Evolutionary conservation across 2,888 invertebrate species (phyloP).

Genomic region (Lycaena phlaeas): DNA sequence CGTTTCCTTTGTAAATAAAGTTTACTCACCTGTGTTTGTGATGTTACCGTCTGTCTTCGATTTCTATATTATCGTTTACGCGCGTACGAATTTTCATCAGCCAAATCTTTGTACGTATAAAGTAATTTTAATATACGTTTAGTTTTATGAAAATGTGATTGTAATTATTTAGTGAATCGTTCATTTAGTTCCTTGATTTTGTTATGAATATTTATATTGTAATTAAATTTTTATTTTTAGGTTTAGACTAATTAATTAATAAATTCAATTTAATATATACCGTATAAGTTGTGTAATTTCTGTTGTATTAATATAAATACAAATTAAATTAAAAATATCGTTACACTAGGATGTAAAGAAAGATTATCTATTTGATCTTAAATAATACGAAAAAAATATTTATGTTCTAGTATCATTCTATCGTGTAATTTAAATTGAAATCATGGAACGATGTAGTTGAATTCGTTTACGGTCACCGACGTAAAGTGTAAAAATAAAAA

Average conservation of each 20-base stretch:
- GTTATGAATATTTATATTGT: constrained; percentile 66
- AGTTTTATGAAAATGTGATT: constrained; percentile 60
- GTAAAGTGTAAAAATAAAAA: constrained; percentile 71
- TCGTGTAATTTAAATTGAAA: constrained; percentile 61
- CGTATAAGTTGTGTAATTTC: constrained; percentile 65
- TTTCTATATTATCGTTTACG: constrained; percentile 9
- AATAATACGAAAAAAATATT: constrained; percentile 69
- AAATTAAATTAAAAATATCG: constrained; percentile 68
- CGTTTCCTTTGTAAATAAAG: constrained; percentile 15
- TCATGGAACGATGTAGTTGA: constrained; percentile 67
- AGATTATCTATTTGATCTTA: constrained; percentile 74
- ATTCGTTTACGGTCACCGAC: constrained; percentile 70
- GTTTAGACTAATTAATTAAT: constrained; percentile 63
- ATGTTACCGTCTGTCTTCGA: constrained; percentile 12
- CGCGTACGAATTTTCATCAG: constrained; percentile 36
- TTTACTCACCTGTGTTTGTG: constrained; percentile 13
- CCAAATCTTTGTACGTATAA: constrained; percentile 63
- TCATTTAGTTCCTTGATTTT: constrained; percentile 70
- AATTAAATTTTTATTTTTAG: constrained; percentile 47
- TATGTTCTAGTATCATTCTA: constrained; percentile 72
- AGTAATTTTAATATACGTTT: constrained; percentile 47
- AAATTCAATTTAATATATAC: constrained; percentile 60
- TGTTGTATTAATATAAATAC: constrained; percentile 71
- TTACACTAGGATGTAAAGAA: constrained; percentile 70
- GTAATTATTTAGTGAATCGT: constrained; percentile 53